Percentiles rank a stretch among this genome's conserved stretches.
Conservation (phyloP, 2,113 vertebrate genomes). For the Pygoscelis antarcticus region DNA sequence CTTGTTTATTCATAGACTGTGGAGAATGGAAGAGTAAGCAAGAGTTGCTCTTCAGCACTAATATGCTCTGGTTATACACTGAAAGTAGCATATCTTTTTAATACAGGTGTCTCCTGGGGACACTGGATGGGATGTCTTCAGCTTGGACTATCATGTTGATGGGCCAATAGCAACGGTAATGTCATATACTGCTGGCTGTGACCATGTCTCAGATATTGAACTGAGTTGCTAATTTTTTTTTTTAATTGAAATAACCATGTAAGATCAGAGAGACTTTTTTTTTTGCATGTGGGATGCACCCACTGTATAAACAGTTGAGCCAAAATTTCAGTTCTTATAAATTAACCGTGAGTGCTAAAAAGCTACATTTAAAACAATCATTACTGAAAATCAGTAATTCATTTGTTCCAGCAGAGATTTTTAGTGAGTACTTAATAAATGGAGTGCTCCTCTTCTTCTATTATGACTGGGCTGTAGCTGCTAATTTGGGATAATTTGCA, state of each 20-base stretch:
- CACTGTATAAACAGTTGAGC: constrained; percentile 16
- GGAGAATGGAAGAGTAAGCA: neutral
- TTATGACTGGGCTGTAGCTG: constrained; percentile 46
- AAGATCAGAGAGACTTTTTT: neutral
- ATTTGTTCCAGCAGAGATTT: constrained; percentile 60
- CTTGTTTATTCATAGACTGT: neutral
- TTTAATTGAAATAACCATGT: neutral
- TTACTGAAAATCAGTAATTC: constrained; percentile 50
- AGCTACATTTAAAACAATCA: constrained; percentile 29
- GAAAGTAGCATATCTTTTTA: neutral
- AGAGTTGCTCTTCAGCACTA: neutral
- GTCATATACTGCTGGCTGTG: neutral
- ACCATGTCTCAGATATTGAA: neutral
- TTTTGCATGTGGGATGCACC: neutral
- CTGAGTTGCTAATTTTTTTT: neutral
- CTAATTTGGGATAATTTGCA: constrained; percentile 61
- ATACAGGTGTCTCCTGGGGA: constrained; percentile 94
- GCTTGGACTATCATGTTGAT: constrained; percentile 96
- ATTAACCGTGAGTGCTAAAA: constrained; percentile 37
- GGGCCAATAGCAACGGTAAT: constrained; percentile 97
- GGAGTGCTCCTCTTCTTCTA: constrained; percentile 20
- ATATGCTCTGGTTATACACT: neutral
- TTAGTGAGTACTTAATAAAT: constrained; percentile 62
- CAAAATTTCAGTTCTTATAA: neutral
- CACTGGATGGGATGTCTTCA: constrained; percentile 98